These are phyloP conservation scores for Drosophila merina DNA, from an alignment of 2,888 invertebrate species.

Conservation along the genomic window DNA sequence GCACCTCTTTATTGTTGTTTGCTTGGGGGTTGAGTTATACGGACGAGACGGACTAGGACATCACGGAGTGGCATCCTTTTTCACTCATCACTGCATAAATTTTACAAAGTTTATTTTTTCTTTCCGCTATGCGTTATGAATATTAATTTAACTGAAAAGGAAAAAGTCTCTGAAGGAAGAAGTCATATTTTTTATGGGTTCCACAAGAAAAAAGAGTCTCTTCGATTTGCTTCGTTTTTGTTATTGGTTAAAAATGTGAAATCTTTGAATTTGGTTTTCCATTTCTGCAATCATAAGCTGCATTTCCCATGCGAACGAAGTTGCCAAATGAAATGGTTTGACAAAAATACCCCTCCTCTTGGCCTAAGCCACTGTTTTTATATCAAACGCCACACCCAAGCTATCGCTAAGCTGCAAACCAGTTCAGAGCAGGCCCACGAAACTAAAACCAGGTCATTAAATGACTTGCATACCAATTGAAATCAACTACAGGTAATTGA, in stretches of 20 bases:
- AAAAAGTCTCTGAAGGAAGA: constrained; percentile 1
- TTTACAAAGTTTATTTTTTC: constrained; percentile 56
- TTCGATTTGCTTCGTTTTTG: background rate
- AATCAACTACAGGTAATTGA: constrained; percentile 39
- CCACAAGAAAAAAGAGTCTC: background rate
- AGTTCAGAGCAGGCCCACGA: constrained; percentile 51
- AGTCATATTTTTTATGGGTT: constrained; percentile 9
- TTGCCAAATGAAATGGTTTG: background rate
- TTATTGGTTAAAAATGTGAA: background rate
- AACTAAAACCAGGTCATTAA: constrained; percentile 20
- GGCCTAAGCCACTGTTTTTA: background rate
- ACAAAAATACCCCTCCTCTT: background rate
- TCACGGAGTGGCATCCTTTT: constrained; percentile 74
- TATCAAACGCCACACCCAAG: constrained; percentile 27
- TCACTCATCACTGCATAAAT: constrained; percentile 75
- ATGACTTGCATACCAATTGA: constrained; percentile 57
- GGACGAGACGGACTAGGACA: background rate
- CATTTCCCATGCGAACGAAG: no score
- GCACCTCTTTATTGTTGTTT: constrained; percentile 40
- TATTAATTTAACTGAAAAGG: constrained; percentile 69
- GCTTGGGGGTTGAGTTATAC: background rate
- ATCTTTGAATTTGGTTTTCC: no score
- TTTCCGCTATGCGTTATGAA: constrained; percentile 76
- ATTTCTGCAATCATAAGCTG: background rate
- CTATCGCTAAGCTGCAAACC: constrained; percentile 54